These are phyloP conservation scores for Pedionomus torquatus DNA, from an alignment of 2,113 vertebrate genomes.

Conservation along the genomic window DNA sequence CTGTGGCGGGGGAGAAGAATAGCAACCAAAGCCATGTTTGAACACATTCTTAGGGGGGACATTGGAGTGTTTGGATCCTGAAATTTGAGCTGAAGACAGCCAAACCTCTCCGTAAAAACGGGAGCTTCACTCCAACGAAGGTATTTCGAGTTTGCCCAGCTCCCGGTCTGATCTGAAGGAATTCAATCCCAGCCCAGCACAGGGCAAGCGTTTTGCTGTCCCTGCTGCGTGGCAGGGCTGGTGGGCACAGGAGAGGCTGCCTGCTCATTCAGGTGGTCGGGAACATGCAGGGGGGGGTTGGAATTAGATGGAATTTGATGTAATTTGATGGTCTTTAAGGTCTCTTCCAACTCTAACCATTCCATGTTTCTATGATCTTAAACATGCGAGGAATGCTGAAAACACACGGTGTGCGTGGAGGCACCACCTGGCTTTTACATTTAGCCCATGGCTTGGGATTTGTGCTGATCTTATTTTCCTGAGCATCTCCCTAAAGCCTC, in stretches of 20 bases:
- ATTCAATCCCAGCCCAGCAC: not conserved
- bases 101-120: not conserved
- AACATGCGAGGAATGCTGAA: not conserved
- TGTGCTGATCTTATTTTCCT: not conserved
- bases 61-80: conserved; percentile 30
- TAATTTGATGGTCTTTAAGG: no score
- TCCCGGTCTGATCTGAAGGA: not conserved
- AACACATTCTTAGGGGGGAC: conserved; percentile 32
- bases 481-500: not conserved
- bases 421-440: not conserved
- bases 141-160: not conserved
- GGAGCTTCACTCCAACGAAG: not conserved
- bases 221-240: not conserved
- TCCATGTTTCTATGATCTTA: not conserved
- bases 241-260: not conserved
- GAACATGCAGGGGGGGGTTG: no score
- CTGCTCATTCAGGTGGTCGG: not conserved
- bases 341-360: no score
- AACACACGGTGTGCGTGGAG: not conserved
- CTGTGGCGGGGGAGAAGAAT: not conserved
- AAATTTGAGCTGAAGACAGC: conserved; percentile 3
- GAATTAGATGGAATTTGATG: no score
- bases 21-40: not conserved
- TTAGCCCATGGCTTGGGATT: not conserved
- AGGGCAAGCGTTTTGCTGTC: not conserved